phyloP scores from a whole-genome alignment of 2,888 invertebrate genomes.

The Odontomyia ornata region DNA sequence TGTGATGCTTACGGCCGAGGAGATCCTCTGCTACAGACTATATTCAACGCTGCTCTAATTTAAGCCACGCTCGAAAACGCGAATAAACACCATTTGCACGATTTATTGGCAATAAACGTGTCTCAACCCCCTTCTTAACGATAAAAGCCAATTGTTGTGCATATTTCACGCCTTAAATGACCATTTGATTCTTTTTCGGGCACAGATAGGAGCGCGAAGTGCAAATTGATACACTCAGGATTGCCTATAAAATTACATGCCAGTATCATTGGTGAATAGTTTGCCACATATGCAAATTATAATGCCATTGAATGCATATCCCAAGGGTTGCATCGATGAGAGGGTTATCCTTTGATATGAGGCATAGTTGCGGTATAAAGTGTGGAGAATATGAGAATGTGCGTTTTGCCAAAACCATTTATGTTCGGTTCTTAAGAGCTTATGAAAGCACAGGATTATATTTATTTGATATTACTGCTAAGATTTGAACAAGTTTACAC shows the following conservation, averaged over 20 bases:
- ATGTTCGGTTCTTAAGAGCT: slow-evolving; percentile 27
- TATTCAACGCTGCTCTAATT: neutral
- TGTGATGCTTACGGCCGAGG: neutral
- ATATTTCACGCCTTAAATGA: slow-evolving; percentile 45
- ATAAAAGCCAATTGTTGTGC: slow-evolving; percentile 33
- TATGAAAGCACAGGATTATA: neutral
- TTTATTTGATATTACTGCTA: neutral
- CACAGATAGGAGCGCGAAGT: neutral
- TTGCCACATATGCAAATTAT: slow-evolving; percentile 29
- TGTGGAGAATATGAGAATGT: neutral
- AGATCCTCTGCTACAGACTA: neutral
- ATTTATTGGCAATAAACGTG: slow-evolving; percentile 13
- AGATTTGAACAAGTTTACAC: slow-evolving; percentile 24
- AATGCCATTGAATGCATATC: slow-evolving; percentile 16
- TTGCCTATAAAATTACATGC: slow-evolving; percentile 20
- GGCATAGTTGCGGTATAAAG: neutral
- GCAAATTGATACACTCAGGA: slow-evolving; percentile 14
- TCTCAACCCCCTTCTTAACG: neutral
- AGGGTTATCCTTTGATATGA: slow-evolving; percentile 2
- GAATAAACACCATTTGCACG: slow-evolving; percentile 1
- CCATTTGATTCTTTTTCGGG: slow-evolving; percentile 24
- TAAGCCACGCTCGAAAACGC: neutral
- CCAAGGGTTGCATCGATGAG: neutral
- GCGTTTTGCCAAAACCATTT: slow-evolving; percentile 19
- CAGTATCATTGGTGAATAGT: slow-evolving; percentile 12